phyloP scores from a whole-genome alignment of 2,888 invertebrate genomes.

The Galerucella pusilla region DNA sequence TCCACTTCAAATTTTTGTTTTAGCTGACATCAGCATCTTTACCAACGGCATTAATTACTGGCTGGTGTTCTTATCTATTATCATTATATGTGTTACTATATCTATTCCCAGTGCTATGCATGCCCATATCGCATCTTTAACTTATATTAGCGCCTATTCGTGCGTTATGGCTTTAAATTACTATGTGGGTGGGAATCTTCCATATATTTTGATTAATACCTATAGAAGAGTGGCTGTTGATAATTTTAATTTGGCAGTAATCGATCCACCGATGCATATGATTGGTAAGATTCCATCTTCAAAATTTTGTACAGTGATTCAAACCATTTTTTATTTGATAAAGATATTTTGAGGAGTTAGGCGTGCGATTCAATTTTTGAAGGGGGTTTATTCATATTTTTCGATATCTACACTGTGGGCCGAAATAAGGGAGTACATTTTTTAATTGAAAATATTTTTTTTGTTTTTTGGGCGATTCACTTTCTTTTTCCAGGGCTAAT shows the following conservation, averaged over 20 bases:
- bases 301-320: too few species aligned
- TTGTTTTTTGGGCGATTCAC: too few species aligned
- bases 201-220: constrained; percentile 76
- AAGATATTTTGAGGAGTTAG: too few species aligned
- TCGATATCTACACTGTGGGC: too few species aligned
- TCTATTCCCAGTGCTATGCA: constrained; percentile 67
- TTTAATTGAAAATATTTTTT: too few species aligned
- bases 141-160: constrained; percentile 74
- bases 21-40: constrained; percentile 66
- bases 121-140: constrained; percentile 73
- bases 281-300: constrained; percentile 66
- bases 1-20: constrained; percentile 53
- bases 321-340: too few species aligned
- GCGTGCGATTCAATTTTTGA: too few species aligned
- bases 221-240: constrained; percentile 72
- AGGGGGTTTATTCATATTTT: too few species aligned
- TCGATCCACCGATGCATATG: constrained; percentile 71
- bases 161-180: constrained; percentile 74
- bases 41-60: constrained; percentile 73
- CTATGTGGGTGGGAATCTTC: constrained; percentile 73
- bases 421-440: too few species aligned
- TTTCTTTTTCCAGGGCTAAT: too few species aligned
- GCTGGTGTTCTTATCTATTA: constrained; percentile 68
- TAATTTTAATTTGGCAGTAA: constrained; percentile 70
- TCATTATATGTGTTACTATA: constrained; percentile 42